Evolutionary conservation across 2,797 vertebrate species (phyloP).

Genomic region (Cryptoblepharus egeriae): DNA sequence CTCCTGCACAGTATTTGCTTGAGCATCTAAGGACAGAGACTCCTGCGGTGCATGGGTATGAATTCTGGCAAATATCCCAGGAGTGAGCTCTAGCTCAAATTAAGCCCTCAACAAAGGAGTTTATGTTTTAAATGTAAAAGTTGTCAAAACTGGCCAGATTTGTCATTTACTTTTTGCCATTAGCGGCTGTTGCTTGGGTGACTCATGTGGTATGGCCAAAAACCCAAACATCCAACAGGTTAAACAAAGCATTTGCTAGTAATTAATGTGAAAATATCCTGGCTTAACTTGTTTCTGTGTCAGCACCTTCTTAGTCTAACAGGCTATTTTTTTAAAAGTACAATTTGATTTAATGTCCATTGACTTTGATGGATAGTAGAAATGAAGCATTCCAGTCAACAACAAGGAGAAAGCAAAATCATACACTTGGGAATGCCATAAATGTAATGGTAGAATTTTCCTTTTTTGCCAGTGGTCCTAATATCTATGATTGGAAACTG

Average conservation of each 20-base stretch:
- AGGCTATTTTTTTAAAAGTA: too few relatives aligned
- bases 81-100: neutral
- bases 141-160: neutral
- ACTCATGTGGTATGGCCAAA: constrained; percentile 16
- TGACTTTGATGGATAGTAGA: neutral
- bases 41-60: neutral
- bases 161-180: constrained; percentile 5
- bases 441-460: neutral
- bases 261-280: constrained; percentile 27
- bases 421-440: neutral
- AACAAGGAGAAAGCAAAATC: neutral
- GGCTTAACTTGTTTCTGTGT: constrained; percentile 16
- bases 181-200: constrained; percentile 29
- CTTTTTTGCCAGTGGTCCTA: too few relatives aligned
- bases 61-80: constrained; percentile 3
- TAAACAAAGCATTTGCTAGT: constrained; percentile 22
- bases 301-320: constrained; percentile 12
- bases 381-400: too few relatives aligned
- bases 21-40: neutral
- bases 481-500: neutral
- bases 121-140: neutral
- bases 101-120: constrained; percentile 22
- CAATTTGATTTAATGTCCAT: neutral
- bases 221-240: neutral
- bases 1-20: neutral